phyloP scores from a whole-genome alignment of 2,888 invertebrate genomes.

The Acholoe squamosa region DNA sequence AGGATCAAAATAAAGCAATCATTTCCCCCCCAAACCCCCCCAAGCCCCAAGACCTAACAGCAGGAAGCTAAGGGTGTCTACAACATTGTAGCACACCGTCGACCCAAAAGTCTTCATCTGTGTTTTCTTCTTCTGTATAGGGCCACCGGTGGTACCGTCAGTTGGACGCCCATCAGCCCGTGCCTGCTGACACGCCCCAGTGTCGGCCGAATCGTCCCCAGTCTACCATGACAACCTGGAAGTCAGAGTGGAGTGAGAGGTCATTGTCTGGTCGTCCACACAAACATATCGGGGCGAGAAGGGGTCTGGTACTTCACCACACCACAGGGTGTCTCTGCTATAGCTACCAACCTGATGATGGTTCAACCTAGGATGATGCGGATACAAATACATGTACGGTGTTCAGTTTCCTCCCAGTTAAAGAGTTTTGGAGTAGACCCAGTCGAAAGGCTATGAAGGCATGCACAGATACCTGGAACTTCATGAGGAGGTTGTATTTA shows the following conservation, averaged over 20 bases:
- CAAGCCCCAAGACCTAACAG: neutral
- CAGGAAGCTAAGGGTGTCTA: conserved; percentile 21
- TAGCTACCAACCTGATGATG: neutral
- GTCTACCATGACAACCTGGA: conserved; percentile 46
- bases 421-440: neutral
- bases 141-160: conserved; percentile 41
- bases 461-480: neutral
- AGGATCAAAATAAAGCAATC: conserved; percentile 19
- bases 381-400: neutral
- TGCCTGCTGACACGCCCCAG: conserved; percentile 5
- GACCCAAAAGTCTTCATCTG: conserved; percentile 63
- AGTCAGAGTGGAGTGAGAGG: conserved; percentile 53
- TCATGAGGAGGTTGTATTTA: neutral
- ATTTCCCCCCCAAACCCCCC: neutral
- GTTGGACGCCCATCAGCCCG: conserved; percentile 9
- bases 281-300: conserved; percentile 11
- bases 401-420: conserved; percentile 10
- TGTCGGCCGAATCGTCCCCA: neutral
- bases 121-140: conserved; percentile 61
- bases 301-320: conserved; percentile 15
- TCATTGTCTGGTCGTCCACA: conserved; percentile 23
- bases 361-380: neutral
- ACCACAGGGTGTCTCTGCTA: neutral
- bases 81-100: conserved; percentile 51
- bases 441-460: neutral